phyloP scores from a whole-genome alignment of 1,140 invertebrate genomes.

The Macrosteles quadrilineatus region DNA sequence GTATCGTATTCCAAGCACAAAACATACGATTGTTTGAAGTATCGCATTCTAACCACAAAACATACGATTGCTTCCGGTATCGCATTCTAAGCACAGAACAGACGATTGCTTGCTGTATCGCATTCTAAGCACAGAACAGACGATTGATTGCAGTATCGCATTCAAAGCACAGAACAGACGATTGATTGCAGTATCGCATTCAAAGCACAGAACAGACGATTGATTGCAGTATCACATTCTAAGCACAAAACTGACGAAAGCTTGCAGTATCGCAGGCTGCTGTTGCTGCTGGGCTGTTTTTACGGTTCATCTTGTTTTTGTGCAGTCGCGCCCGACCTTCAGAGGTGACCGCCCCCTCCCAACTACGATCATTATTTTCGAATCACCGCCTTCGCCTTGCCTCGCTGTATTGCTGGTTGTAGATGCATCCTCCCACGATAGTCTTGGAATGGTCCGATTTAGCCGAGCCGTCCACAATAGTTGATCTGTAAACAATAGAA shows the following conservation, averaged over 20 bases:
- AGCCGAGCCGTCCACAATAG: background rate
- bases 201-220: too few relatives aligned
- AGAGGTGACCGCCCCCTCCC: conserved; percentile 16
- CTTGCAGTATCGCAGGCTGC: background rate
- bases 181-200: too few relatives aligned
- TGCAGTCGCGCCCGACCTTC: conserved; percentile 16
- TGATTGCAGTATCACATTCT: background rate
- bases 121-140: too few relatives aligned
- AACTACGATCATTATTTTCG: conserved; percentile 7
- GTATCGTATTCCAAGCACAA: too few relatives aligned
- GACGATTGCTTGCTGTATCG: too few relatives aligned
- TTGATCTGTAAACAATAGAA: conserved; percentile 9
- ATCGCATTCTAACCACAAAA: too few relatives aligned
- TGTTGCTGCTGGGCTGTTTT: background rate
- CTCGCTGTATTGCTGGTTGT: too few relatives aligned
- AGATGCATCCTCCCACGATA: background rate
- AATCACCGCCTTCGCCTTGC: conserved; percentile 6
- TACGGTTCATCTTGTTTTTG: conserved; percentile 26
- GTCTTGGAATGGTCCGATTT: background rate
- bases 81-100: too few relatives aligned
- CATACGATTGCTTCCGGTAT: too few relatives aligned
- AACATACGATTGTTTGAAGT: too few relatives aligned
- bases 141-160: too few relatives aligned
- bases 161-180: too few relatives aligned
- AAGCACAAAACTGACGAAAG: background rate